Base-by-base conservation (phyloP, 1,140 invertebrate genomes). In the Frieseomelitta varia region DNA sequence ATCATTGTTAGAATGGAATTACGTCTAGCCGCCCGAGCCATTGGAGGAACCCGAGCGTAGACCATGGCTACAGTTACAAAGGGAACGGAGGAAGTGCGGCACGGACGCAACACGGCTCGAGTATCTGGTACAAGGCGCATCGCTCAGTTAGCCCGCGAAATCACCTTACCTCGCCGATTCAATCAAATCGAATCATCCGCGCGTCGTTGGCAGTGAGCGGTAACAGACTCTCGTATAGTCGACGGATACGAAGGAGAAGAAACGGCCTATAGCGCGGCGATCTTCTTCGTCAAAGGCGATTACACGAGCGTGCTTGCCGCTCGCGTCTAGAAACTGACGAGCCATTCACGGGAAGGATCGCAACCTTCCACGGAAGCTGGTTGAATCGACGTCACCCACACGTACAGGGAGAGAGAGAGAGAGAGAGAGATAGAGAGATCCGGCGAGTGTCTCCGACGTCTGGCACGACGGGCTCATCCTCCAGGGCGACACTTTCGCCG, bases 101-200 rank as follows among this genome's bases (percentile, higher is more conserved):
- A 47, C 21, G 39, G 39, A 39, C 76, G 17, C 47, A 63, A n/a
- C n/a, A n/a, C n/a, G n/a, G 53, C 56, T 80, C 73, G 73, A 79
- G n/a, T 58, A 47, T 65, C 69, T 73, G 72, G 27, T 81, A 58
- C 68, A 78, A 74, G 85, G 67, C 53, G 87, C 63, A 72, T 55
- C 85, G 34, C 73, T 69, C 65, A 61, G 63, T 1, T 24, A 19
- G 15, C 67, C 34, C 67, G 30, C 65, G 10, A 67, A 19, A 21
- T 27, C 30, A 34, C 8, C n/a, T 65, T 17, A n/a, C 65, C 17
- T 14, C n/a, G 21, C n/a, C n/a, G n/a, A n/a, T 24, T 24, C 88
- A 88, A 91, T 88, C 81, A 83, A 90, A 91, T 89, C 82, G 84
- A 85, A 80, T 67, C 17, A 30, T 67, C 30, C 65, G 27, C 2